These are phyloP conservation scores for Bostrychus sinensis DNA, from an alignment of 2,113 vertebrate species.

Conservation along the genomic window DNA sequence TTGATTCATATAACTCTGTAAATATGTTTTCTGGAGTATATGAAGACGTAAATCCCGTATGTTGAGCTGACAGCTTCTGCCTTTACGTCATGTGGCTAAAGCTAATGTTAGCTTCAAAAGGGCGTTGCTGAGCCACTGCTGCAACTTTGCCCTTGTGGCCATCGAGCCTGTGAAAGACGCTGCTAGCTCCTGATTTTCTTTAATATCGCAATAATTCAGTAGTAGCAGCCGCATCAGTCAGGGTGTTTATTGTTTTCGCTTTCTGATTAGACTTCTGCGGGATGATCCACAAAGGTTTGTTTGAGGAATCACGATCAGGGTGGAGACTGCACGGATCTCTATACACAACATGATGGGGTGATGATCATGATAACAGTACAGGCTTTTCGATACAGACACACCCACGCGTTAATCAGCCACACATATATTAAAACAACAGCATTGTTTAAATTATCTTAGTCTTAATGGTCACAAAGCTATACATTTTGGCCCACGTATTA, in stretches of 20 bases:
- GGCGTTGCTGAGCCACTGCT: slow-evolving; percentile 77
- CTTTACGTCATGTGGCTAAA: slow-evolving; percentile 53
- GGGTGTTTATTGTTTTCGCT: neutral
- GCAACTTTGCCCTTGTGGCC: slow-evolving; percentile 76
- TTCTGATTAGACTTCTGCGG: neutral
- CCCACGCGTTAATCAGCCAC: neutral
- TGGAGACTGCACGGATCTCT: slow-evolving; percentile 27
- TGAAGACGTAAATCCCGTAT: neutral
- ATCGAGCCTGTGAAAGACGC: slow-evolving; percentile 48
- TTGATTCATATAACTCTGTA: neutral
- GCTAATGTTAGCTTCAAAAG: slow-evolving; percentile 72
- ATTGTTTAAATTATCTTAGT: too few relatives aligned
- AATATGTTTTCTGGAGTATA: slow-evolving; percentile 12
- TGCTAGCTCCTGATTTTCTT: slow-evolving; percentile 22
- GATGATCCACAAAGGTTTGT: neutral
- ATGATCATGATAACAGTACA: slow-evolving; percentile 1
- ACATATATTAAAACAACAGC: neutral
- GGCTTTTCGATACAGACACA: slow-evolving; percentile 5
- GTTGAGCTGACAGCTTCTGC: slow-evolving; percentile 44
- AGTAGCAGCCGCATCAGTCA: neutral
- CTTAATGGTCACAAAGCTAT: too few relatives aligned
- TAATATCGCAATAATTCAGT: neutral
- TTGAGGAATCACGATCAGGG: slow-evolving; percentile 31
- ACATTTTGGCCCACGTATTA: too few relatives aligned
- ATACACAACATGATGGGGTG: slow-evolving; percentile 5